Percentiles rank a stretch among this genome's conserved stretches.
phyloP scores from a whole-genome alignment of 2,113 vertebrate species.

The Cynocephalus volans region DNA sequence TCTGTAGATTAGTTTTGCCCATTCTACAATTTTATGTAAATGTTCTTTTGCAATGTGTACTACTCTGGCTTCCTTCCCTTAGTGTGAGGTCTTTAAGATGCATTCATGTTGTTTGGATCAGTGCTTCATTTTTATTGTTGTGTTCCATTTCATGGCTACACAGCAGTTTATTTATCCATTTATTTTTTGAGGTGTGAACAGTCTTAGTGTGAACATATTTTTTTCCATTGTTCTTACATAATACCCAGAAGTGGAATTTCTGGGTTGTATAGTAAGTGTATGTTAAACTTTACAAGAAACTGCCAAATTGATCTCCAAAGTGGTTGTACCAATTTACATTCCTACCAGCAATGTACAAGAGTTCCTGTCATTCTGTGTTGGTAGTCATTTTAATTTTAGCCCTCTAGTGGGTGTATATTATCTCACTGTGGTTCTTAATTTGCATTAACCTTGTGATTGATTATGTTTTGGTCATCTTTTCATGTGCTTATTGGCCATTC shows the following conservation, averaged over 20 bases:
- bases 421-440: not conserved
- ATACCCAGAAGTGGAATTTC: not conserved
- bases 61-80: not conserved
- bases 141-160: not conserved
- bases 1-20: not conserved
- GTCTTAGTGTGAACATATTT: not conserved
- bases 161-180: not conserved
- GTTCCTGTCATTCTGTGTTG: not conserved
- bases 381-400: not conserved
- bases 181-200: not conserved
- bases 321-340: not conserved
- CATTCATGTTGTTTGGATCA: not conserved
- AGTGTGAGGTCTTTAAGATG: not conserved
- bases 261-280: not conserved
- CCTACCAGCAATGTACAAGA: not conserved
- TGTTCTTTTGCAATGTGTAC: not conserved
- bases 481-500: not conserved
- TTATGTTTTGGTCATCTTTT: not conserved
- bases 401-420: not conserved
- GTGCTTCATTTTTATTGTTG: not conserved
- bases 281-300: conserved; percentile 36
- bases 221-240: not conserved
- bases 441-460: not conserved
- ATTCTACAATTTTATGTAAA: not conserved
- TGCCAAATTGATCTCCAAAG: not conserved